These are phyloP conservation scores for Sympetrum striolatum DNA, from an alignment of 2,888 invertebrate genomes.

Conservation along the genomic window DNA sequence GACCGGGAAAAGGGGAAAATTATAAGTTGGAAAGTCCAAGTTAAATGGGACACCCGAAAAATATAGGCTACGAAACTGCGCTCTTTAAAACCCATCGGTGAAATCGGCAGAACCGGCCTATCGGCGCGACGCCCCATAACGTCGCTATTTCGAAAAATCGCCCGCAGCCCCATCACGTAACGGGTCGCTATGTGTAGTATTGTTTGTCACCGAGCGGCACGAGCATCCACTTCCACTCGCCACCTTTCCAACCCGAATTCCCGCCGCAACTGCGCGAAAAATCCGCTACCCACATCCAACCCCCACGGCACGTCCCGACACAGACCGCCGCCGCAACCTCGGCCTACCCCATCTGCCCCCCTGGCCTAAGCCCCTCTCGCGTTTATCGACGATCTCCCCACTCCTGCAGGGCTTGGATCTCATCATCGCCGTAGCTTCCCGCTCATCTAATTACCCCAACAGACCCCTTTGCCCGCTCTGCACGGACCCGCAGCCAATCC, in stretches of 20 bases:
- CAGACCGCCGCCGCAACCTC: too few relatives aligned
- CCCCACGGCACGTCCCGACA: not conserved
- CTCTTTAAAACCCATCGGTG: too few relatives aligned
- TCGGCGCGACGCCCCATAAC: too few relatives aligned
- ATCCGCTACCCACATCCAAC: not conserved
- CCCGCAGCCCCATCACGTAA: too few relatives aligned
- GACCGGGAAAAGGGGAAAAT: too few relatives aligned
- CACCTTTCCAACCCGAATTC: not conserved
- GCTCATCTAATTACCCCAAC: slow-evolving; percentile 21
- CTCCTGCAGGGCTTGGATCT: not conserved
- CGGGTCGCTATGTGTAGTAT: too few relatives aligned
- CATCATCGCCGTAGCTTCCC: not conserved
- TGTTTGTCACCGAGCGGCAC: too few relatives aligned
- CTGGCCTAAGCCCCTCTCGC: not conserved
- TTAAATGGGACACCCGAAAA: too few relatives aligned
- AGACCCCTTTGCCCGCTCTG: not conserved
- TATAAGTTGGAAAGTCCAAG: too few relatives aligned
- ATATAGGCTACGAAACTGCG: too few relatives aligned
- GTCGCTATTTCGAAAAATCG: too few relatives aligned
- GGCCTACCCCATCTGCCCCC: not conserved
- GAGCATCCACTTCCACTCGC: not conserved
- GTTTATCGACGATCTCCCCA: not conserved
- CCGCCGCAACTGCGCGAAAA: not conserved
- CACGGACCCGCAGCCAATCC: slow-evolving; percentile 17
- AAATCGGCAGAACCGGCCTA: too few relatives aligned